Percentiles rank a stretch among this genome's conserved stretches.
phyloP scores from a whole-genome alignment of 2,888 invertebrate species.

The Axea sp. region DNA sequence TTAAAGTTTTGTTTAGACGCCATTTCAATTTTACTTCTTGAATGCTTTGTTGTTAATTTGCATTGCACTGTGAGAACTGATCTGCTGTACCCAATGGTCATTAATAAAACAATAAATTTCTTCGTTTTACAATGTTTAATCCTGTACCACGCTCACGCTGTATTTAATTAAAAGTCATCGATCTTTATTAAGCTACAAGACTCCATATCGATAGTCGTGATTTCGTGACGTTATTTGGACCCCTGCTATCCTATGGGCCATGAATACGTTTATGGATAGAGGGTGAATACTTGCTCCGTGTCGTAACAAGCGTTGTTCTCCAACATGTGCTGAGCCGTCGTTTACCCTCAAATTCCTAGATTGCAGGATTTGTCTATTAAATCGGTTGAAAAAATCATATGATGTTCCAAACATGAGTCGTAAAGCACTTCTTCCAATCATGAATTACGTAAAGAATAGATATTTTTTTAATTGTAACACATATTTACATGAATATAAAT shows the following conservation, averaged over 20 bases:
- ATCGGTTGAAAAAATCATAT: slow-evolving; percentile 33
- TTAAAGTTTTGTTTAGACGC: neutral
- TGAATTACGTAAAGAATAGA: slow-evolving; percentile 18
- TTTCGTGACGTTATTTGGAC: slow-evolving; percentile 73
- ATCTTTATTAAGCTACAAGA: slow-evolving; percentile 76
- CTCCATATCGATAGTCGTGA: slow-evolving; percentile 76
- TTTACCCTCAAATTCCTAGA: slow-evolving; percentile 50
- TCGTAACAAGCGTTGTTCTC: slow-evolving; percentile 56
- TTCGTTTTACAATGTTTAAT: slow-evolving; percentile 12
- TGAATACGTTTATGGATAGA: slow-evolving; percentile 74
- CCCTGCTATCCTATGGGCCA: slow-evolving; percentile 66
- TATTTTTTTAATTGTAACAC: too few relatives aligned
- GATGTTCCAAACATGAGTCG: slow-evolving; percentile 15
- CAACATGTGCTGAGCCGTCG: slow-evolving; percentile 62
- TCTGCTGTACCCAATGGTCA: neutral
- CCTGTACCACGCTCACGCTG: slow-evolving; percentile 61
- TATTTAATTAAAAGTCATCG: slow-evolving; percentile 77
- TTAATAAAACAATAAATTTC: slow-evolving; percentile 29
- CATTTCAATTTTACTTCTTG: too few relatives aligned
- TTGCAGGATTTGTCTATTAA: slow-evolving; percentile 51
- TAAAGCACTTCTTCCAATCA: slow-evolving; percentile 7
- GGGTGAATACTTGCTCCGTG: slow-evolving; percentile 45
- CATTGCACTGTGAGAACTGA: too few relatives aligned
- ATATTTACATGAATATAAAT: too few relatives aligned
- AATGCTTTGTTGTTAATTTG: too few relatives aligned